Conservation (phyloP, 2,113 vertebrate genomes). For the Gorilla gorilla region DNA sequence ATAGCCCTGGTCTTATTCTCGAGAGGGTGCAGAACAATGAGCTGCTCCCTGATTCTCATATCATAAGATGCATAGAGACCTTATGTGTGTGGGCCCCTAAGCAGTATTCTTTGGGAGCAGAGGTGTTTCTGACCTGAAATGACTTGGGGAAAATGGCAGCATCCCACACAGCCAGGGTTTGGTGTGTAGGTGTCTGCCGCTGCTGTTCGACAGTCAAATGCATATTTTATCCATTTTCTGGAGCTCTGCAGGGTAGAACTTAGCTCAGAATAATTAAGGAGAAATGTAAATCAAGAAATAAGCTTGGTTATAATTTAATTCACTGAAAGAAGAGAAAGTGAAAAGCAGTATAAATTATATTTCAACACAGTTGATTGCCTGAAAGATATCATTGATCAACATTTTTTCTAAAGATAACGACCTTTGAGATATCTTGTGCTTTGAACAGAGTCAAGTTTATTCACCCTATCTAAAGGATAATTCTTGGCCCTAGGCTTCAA, state of each 20-base stretch:
- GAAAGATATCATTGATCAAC: constrained; percentile 23
- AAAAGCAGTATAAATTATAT: constrained; percentile 42
- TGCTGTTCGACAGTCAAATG: constrained; percentile 49
- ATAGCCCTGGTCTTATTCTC: neutral
- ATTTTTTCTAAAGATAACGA: constrained; percentile 36
- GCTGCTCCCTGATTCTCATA: neutral
- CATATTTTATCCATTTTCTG: constrained; percentile 74
- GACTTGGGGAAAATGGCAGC: constrained; percentile 63
- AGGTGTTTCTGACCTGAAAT: constrained; percentile 76
- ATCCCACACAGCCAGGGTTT: constrained; percentile 63
- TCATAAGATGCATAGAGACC: neutral
- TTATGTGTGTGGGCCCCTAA: neutral
- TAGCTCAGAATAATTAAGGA: constrained; percentile 72
- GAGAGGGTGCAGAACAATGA: neutral
- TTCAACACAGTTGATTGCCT: constrained; percentile 42
- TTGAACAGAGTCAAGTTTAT: neutral
- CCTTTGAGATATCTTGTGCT: constrained; percentile 14
- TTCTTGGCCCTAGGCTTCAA: neutral
- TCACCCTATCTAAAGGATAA: neutral
- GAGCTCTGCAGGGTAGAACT: constrained; percentile 65
- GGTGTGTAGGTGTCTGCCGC: constrained; percentile 71
- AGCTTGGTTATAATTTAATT: constrained; percentile 69
- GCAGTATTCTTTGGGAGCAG: constrained; percentile 42
- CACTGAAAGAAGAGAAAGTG: constrained; percentile 53
- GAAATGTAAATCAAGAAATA: constrained; percentile 74